phyloP scores from a whole-genome alignment of 2,888 invertebrate genomes.

The Pimpla rufipes region DNA sequence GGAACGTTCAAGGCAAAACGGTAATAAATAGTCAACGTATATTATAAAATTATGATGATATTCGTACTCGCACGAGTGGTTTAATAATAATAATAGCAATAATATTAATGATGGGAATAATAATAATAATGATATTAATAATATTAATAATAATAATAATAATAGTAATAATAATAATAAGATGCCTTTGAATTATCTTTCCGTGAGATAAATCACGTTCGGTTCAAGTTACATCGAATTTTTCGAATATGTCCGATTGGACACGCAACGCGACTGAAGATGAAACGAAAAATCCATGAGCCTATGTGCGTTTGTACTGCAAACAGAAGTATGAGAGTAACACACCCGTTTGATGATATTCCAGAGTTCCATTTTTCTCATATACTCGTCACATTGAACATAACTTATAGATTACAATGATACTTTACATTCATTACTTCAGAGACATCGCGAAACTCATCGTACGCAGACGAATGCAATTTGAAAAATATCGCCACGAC shows the following conservation, averaged over 20 bases:
- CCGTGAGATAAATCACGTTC: slow-evolving; percentile 47
- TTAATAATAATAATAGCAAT: slow-evolving; percentile 49
- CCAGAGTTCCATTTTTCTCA: slow-evolving; percentile 18
- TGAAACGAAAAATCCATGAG: slow-evolving; percentile 15
- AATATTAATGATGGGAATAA: slow-evolving; percentile 20
- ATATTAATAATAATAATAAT: slow-evolving; percentile 29
- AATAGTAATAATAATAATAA: slow-evolving; percentile 41
- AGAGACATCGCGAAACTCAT: slow-evolving; percentile 53
- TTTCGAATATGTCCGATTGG: background rate
- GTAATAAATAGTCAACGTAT: slow-evolving; percentile 66
- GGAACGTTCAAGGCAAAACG: slow-evolving; percentile 29
- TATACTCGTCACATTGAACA: slow-evolving; percentile 64
- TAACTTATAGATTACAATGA: slow-evolving; percentile 65
- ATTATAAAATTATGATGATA: slow-evolving; percentile 55
- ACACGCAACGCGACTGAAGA: background rate
- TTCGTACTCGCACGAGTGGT: slow-evolving; percentile 46
- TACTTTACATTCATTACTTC: slow-evolving; percentile 64
- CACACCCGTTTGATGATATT: slow-evolving; percentile 48
- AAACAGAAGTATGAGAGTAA: slow-evolving; percentile 34
- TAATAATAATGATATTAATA: slow-evolving; percentile 26
- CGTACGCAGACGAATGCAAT: slow-evolving; percentile 2
- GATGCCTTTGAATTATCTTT: slow-evolving; percentile 52
- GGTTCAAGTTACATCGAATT: slow-evolving; percentile 38
- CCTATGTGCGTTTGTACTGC: slow-evolving; percentile 56
- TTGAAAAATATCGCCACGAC: slow-evolving; percentile 37